Conservation (phyloP, 2,888 invertebrate species). For the Matsumyia berberina region DNA sequence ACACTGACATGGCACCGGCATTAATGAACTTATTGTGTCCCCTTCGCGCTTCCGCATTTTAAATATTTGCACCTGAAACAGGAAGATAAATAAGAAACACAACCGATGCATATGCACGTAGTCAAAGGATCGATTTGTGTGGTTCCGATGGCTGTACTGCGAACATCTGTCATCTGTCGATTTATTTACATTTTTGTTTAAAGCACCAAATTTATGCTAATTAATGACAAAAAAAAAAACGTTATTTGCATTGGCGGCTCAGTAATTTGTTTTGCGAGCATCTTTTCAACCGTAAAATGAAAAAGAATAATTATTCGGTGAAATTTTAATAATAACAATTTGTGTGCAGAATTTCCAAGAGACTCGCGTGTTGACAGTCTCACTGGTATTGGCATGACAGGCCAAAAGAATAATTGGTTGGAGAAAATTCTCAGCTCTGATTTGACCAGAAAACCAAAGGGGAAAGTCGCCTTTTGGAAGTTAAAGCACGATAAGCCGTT, state of each 20-base stretch:
- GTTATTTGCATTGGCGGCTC: conserved; percentile 9
- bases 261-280: conserved; percentile 6
- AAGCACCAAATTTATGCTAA: conserved; percentile 38
- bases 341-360: background rate
- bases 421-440: too few relatives aligned
- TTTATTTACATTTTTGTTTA: conserved; percentile 9
- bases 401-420: too few relatives aligned
- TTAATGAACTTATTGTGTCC: conserved; percentile 27
- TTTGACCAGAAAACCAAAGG: too few relatives aligned
- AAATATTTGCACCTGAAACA: conserved; percentile 8
- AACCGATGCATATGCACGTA: conserved; percentile 12
- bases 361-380: background rate
- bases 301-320: background rate
- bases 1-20: background rate
- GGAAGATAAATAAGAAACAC: conserved; percentile 12
- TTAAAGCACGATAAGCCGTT: too few relatives aligned
- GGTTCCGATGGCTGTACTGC: background rate
- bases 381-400: background rate
- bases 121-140: background rate
- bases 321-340: background rate
- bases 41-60: background rate
- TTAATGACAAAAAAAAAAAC: conserved; percentile 21
- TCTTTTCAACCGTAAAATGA: conserved; percentile 5
- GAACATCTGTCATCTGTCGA: conserved; percentile 35
- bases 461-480: too few relatives aligned